Base-by-base conservation (phyloP, 92 coral and sea anemone genomes). In the Palythoa grandiflora region DNA sequence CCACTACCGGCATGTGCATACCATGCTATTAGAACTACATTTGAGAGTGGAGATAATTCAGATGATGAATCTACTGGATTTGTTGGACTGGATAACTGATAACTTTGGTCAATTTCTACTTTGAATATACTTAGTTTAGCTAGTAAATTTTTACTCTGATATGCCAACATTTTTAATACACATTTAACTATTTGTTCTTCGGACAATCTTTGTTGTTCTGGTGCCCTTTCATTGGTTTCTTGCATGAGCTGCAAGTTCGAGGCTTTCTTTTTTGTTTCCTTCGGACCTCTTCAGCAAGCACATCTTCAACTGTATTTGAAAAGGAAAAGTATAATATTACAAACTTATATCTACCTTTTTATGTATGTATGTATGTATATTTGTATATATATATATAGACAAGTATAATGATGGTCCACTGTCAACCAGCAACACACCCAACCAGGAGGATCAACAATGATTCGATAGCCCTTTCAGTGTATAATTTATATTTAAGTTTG, bases 1-100 rank as follows among this genome's bases (percentile, higher is more conserved):
- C 79, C 59, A 15, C 38, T 75, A 47, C 79, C 79, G 16, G 79
- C 79, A 0, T 75, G 79, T 50, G 79, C 79, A 20, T 75, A 75
- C 47, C 47, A 75, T 75, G 79, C 59, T 14, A 75, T 50, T 19
- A 1, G 79, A 11, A 17, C 60, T 1, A 75, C 38, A 1, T 75
- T 75, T 75, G 16, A 2, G 8, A 50, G 60, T 48, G 16, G 17
- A 3, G 59, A 47, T 5, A 3, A 17, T 47, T n/a, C 59, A 16
- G 28, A 74, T 35, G 40, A 70, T 8, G 47, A 21, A 35, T 35
- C 47, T 16, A 70, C 74, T 6, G 74, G 74, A 10, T 70, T 70
- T 70, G 74, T 70, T 15, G 74, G 74, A 5, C 47, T 70, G 1
- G 74, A 70, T 35, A 14, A 70, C 73, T 20, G 72, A 68, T 17